phyloP scores from a whole-genome alignment of 2,797 vertebrate species.

The Leontopithecus rosalia region DNA sequence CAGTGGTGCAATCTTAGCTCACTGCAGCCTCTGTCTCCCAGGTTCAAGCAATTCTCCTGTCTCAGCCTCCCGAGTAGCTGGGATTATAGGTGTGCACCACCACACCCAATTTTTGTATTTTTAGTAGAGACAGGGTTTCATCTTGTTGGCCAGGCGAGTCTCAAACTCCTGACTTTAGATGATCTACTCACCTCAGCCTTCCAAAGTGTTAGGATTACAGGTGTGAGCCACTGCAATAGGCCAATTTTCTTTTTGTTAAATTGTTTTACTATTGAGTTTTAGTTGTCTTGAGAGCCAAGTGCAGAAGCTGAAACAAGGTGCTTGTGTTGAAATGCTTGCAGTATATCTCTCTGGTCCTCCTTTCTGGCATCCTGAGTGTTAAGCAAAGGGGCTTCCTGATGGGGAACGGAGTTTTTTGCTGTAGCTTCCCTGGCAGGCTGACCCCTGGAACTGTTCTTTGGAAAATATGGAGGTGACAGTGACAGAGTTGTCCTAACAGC shows the following conservation, averaged over 20 bases:
- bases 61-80: background rate
- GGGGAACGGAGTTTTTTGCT: background rate
- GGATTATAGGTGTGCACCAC: background rate
- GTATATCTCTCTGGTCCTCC: background rate
- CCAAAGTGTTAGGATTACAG: background rate
- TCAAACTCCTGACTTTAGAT: background rate
- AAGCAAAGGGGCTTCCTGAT: background rate
- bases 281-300: background rate
- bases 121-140: background rate
- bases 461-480: background rate
- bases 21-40: background rate
- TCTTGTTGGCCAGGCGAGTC: background rate
- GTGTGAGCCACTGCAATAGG: background rate
- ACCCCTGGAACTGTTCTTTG: background rate
- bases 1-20: background rate
- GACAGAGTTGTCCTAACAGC: background rate
- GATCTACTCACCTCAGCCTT: background rate
- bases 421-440: background rate
- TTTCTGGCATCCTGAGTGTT: background rate
- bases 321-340: background rate
- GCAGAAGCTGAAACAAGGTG: background rate
- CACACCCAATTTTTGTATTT: background rate
- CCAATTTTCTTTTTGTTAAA: background rate
- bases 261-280: background rate
- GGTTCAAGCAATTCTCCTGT: background rate